phyloP scores from a whole-genome alignment of 2,113 vertebrate genomes.

The Condylura cristata region DNA sequence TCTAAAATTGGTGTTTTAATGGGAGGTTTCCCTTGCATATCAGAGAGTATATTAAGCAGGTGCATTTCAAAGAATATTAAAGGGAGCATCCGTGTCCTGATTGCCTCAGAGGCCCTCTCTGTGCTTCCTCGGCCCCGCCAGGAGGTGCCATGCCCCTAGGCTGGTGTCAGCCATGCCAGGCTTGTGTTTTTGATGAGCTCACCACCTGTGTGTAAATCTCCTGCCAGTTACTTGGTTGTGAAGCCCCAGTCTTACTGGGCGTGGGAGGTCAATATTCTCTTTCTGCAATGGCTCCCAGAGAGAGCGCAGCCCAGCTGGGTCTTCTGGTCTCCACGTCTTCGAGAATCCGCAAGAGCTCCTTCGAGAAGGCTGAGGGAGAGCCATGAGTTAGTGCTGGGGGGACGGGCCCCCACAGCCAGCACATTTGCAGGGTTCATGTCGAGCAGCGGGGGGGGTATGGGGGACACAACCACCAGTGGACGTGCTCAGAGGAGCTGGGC shows the following conservation, averaged over 20 bases:
- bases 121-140: background rate
- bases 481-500: background rate
- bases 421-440: too few relatives aligned
- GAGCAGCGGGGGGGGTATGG: fast-evolving
- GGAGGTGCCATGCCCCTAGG: background rate
- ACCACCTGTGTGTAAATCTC: background rate
- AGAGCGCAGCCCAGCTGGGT: background rate
- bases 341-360: background rate
- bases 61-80: background rate
- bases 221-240: background rate
- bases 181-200: background rate
- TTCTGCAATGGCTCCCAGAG: background rate
- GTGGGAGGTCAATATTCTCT: fast-evolving
- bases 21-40: background rate
- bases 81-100: fast-evolving
- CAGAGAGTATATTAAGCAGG: background rate
- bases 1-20: background rate
- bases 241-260: background rate
- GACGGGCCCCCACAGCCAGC: fast-evolving
- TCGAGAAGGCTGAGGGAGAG: background rate
- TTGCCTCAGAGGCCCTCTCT: background rate
- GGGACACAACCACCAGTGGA: too few relatives aligned
- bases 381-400: background rate
- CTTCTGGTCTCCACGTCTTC: background rate
- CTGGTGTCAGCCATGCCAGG: background rate